Base-by-base conservation (phyloP, 92 coral and sea anemone species). In the Paragorgia papillata region DNA sequence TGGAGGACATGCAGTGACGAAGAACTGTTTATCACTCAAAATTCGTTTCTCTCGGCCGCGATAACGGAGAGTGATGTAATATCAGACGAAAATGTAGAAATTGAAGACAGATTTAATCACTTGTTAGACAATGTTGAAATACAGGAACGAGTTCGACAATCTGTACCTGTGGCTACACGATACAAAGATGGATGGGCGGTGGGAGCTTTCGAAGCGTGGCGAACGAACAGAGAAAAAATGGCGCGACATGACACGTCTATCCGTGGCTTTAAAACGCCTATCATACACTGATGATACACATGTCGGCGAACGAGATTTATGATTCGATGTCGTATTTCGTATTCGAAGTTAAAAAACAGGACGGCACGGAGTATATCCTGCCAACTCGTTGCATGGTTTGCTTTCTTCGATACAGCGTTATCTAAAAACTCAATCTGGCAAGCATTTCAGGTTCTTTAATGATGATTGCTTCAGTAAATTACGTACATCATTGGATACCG, bases 141-240 rank as follows among this genome's bases (percentile, higher is more conserved):
- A 5, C 44, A 35, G 69, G 69, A 63, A 30, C 26, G 69, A 51
- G 54, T 66, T 49, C 59, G 65, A 66, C 30, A 80, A 55, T 66
- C 33, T 50, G 84, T 80, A 15, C 78, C 84, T 32, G 31, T 43
- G 44, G 30, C 84, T 21, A 80, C 1, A 1, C 34, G 44, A 22
- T 80, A 80, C 57, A 80, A 80, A 69, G 66, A 68, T 37, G 57
- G 62, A 34, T 80, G 84, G 84, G 84, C 79, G 15, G 79, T 68
- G 12, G 69, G 27, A 29, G 61, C 62, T 28, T 80, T 80, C 13
- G 67, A 69, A 68, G 57, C 59, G 57, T 77, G 82, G 62, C 75
- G 82, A 13, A 10, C 50, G 17, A 65, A 77, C 26, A 43, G 75
- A 77, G 62, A 22, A 17, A 56, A 56, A 22, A 56, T 56, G 33